Percentiles rank a stretch among this genome's conserved stretches.
Evolutionary conservation across 1,140 invertebrate species (phyloP).

Genomic region (Danaus plexippus): DNA sequence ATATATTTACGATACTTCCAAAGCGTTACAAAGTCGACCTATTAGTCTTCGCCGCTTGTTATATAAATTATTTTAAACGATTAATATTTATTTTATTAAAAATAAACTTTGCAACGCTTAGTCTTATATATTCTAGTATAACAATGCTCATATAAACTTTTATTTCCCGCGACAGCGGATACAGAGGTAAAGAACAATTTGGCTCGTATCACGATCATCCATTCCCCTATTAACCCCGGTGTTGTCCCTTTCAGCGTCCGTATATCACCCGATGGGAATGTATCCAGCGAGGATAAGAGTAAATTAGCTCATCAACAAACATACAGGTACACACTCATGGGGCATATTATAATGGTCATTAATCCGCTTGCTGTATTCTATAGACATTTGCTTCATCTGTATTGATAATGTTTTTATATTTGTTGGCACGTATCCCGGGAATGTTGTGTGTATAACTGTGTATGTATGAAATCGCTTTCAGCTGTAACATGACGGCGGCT

Average conservation of each 20-base stretch:
- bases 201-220: constrained; percentile 36
- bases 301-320: constrained; percentile 86
- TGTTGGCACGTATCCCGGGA: constrained; percentile 3
- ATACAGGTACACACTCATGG: constrained; percentile 77
- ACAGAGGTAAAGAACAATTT: constrained; percentile 60
- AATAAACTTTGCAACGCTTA: no score
- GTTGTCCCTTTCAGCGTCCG: constrained; percentile 70
- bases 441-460: constrained; percentile 4
- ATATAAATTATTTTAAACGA: no score
- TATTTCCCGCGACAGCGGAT: constrained; percentile 52
- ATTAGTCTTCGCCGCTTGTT: no score
- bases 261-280: constrained; percentile 67
- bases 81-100: no score
- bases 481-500: not conserved
- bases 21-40: no score
- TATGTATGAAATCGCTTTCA: constrained; percentile 6
- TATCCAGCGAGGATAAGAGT: constrained; percentile 76
- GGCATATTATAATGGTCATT: constrained; percentile 26
- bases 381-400: constrained; percentile 11
- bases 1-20: no score
- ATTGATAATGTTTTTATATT: constrained; percentile 8
- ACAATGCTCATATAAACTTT: constrained; percentile 34
- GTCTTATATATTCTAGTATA: constrained; percentile 11
- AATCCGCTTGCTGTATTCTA: constrained; percentile 8
- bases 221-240: constrained; percentile 55